A percentile compares a stretch with the other conserved stretches of the same genome.
Evolutionary conservation across 2,797 vertebrate species (phyloP).

Genomic region (Rousettus madagascariensis): DNA sequence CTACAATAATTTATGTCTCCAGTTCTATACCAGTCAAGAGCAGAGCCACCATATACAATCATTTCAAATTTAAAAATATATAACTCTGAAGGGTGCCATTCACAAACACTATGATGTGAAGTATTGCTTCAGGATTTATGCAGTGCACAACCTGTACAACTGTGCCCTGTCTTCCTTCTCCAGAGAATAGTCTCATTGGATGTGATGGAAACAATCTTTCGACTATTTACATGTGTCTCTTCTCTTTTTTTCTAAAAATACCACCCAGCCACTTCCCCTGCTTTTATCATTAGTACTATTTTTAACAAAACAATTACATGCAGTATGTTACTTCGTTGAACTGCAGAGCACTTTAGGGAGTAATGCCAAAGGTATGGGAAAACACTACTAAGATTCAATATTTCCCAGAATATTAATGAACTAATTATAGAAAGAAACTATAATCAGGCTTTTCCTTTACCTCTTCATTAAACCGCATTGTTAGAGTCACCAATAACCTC

Average conservation of each 20-base stretch:
- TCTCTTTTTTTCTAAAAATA: not conserved
- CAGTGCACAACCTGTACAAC: not conserved
- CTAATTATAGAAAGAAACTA: not conserved
- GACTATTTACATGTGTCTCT: not conserved
- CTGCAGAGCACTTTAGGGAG: not conserved
- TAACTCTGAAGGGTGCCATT: accelerated
- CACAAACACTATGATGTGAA: not conserved
- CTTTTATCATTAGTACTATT: not conserved
- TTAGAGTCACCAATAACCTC: not conserved
- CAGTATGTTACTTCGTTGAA: not conserved
- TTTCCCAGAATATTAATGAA: not conserved
- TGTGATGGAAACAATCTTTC: not conserved
- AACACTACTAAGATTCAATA: not conserved
- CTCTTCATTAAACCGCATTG: too few species aligned
- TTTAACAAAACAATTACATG: not conserved
- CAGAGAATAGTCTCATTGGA: not conserved
- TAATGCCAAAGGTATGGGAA: not conserved
- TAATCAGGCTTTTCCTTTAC: not conserved
- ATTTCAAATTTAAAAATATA: not conserved
- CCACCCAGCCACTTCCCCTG: accelerated
- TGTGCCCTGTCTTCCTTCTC: not conserved
- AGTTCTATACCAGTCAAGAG: too few species aligned
- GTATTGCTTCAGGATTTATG: not conserved
- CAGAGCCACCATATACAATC: not conserved
- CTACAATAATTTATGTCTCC: too few species aligned